Evolutionary conservation across 2,797 vertebrate genomes (phyloP).

Genomic region (Galaxias olidus): DNA sequence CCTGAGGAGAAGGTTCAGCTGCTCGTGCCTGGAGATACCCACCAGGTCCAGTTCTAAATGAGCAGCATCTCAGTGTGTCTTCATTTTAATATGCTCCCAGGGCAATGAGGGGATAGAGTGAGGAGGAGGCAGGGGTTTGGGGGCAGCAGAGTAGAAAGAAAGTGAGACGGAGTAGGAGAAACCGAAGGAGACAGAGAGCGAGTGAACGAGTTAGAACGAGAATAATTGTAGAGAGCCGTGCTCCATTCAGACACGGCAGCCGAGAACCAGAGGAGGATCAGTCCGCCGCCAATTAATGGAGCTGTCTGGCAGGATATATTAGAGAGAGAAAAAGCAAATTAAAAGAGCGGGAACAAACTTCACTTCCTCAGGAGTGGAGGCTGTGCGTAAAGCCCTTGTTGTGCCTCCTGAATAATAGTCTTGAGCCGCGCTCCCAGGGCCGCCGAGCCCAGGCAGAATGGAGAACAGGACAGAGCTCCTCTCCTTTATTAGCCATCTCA

Average conservation of each 20-base stretch:
- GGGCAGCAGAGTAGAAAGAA: neutral
- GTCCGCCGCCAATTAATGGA: conserved; percentile 76
- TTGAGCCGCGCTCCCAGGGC: conserved; percentile 22
- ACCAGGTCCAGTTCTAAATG: conserved; percentile 50
- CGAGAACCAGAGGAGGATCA: conserved; percentile 66
- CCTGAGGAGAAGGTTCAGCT: conserved; percentile 40
- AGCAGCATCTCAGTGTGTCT: conserved; percentile 49
- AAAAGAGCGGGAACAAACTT: conserved; percentile 71
- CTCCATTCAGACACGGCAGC: conserved; percentile 67
- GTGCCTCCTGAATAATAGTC: conserved; percentile 74
- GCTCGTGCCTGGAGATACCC: conserved; percentile 26
- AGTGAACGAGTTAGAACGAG: conserved; percentile 43
- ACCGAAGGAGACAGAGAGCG: conserved; percentile 16
- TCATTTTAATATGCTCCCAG: conserved; percentile 53
- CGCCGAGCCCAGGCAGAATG: conserved; percentile 53
- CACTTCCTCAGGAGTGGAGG: conserved; percentile 54
- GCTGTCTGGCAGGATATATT: conserved; percentile 58
- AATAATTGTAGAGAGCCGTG: conserved; percentile 64
- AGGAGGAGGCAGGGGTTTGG: conserved; percentile 4
- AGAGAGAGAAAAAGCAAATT: conserved; percentile 69
- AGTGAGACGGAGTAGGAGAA: neutral
- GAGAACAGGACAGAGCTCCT: conserved; percentile 71
- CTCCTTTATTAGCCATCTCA: conserved; percentile 76
- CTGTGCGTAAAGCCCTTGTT: conserved; percentile 71
- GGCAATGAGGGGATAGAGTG: conserved; percentile 14